Evolutionary conservation across 2,113 vertebrate species (phyloP).

Genomic region (Xenopus tropicalis): UCB_Xtro_10.0 CM004450.2:61206501-61207000

Average conservation of each 20-base stretch:
- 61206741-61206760: constrained; percentile 9
- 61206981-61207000: too few species aligned
- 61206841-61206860: constrained; percentile 1
- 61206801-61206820: constrained; percentile 23
- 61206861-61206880: neutral
- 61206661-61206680: neutral
- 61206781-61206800: constrained; percentile 21
- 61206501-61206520: too few species aligned
- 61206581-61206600: too few species aligned
- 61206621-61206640: neutral
- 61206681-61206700: neutral
- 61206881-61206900: neutral
- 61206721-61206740: neutral
- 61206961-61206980: neutral
- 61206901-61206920: neutral
- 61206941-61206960: neutral
- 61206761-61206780: constrained; percentile 29
- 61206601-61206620: neutral
- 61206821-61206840: constrained; percentile 21
- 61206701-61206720: constrained; percentile 7
- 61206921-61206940: neutral
- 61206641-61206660: neutral
- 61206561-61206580: too few species aligned
- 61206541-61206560: too few species aligned
- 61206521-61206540: too few species aligned